Percentiles rank a stretch among this genome's conserved stretches.
Evolutionary conservation across 2,797 vertebrate species (phyloP).

Genomic region (Hipposideros larvatus): DNA sequence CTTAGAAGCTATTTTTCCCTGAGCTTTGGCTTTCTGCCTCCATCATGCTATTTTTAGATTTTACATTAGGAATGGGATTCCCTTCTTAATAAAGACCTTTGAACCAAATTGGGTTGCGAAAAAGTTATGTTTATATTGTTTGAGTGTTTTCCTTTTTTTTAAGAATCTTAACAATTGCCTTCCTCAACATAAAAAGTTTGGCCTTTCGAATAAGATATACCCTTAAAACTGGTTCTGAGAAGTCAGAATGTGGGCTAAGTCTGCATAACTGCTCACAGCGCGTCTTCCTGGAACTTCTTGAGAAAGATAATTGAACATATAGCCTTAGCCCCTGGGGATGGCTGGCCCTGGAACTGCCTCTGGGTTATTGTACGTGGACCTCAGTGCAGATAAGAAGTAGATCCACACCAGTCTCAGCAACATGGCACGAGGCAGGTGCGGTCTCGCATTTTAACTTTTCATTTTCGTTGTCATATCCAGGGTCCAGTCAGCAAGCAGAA

Average conservation of each 20-base stretch:
- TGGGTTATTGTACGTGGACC: background rate
- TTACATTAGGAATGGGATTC: slow-evolving; percentile 19
- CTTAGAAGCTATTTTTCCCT: background rate
- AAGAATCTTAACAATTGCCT: background rate
- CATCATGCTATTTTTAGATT: slow-evolving; percentile 44
- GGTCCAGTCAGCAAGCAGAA: background rate
- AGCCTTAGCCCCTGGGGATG: background rate
- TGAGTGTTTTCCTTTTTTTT: background rate
- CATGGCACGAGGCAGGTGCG: background rate
- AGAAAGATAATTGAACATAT: background rate
- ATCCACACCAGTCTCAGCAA: background rate
- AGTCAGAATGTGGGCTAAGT: background rate
- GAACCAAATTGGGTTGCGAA: background rate
- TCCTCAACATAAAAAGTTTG: background rate
- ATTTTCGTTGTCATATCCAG: background rate
- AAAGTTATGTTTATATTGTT: background rate
- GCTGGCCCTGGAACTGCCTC: background rate
- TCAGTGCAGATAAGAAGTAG: too few species aligned
- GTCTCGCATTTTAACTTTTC: background rate
- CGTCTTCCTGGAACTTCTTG: background rate
- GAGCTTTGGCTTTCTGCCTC: background rate
- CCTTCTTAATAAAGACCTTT: slow-evolving; percentile 34
- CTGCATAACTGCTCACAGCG: background rate
- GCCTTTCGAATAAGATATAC: background rate
- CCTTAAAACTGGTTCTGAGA: slow-evolving; percentile 14